Percentiles rank a stretch among this genome's conserved stretches.
Evolutionary conservation across 2,797 vertebrate species (phyloP).

Genomic region (Spondyliosoma cantharus): DNA sequence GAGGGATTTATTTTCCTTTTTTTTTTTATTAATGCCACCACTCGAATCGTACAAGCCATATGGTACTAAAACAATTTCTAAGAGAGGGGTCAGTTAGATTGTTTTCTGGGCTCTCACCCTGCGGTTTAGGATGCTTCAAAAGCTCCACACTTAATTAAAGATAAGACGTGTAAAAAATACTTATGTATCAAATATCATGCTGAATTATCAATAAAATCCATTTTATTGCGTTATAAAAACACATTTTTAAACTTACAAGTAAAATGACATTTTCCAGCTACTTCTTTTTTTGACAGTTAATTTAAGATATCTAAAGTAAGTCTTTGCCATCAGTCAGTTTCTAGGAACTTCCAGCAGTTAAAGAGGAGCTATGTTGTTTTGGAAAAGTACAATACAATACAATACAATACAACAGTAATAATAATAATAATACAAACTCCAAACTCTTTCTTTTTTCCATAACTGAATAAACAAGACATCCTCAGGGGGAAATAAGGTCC

Average conservation of each 20-base stretch:
- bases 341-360: neutral
- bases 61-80: conserved; percentile 16
- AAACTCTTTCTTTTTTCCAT: neutral
- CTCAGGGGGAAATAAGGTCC: too few species aligned
- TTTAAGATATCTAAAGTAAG: too few species aligned
- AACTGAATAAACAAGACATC: too few species aligned
- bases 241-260: neutral
- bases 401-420: too few species aligned
- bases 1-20: conserved; percentile 22
- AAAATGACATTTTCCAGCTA: conserved; percentile 3
- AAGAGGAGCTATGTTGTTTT: neutral
- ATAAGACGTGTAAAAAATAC: neutral
- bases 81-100: neutral
- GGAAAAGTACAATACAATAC: too few species aligned
- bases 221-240: conserved; percentile 1
- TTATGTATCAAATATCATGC: neutral
- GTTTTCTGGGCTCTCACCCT: neutral
- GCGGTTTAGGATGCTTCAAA: neutral
- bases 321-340: neutral
- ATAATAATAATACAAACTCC: too few species aligned
- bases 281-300: too few species aligned
- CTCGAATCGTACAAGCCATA: conserved; percentile 13
- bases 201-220: neutral
- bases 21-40: conserved; percentile 29
- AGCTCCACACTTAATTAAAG: neutral